Base-by-base conservation (phyloP, 2,888 invertebrate species). In the Diplazon laetatorius region DNA sequence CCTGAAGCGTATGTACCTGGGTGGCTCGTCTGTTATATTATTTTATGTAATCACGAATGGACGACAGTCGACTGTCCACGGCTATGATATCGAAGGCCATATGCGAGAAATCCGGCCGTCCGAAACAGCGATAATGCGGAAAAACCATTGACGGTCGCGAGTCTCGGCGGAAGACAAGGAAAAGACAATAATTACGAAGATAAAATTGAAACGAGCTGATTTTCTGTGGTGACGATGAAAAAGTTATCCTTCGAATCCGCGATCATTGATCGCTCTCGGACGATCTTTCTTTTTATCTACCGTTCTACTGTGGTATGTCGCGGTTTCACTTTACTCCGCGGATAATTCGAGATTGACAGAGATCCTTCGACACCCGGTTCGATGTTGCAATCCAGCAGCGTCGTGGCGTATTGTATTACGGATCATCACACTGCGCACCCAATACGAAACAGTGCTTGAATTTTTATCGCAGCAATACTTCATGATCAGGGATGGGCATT, bases 191-290 rank as follows among this genome's bases (percentile, higher is more conserved):
- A 65, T 50, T n/a, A n/a, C n/a, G 63, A 70, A 70, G 73, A 77
- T 44, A 59, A 71, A 73, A 57, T 9, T 10, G 39, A n/a, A 59
- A 20, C 12, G 39, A 12, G 18, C 25, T 25, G 50, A 4, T n/a
- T 10, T 16, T 50, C 6, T n/a, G 18, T 35, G 52, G 14, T 37
- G 2, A 30, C 22, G 37, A 16, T 22, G 25, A 81, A 84, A 83
- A 82, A 82, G 57, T 39, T 78, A 83, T 82, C 86, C 83, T 85
- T 86, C 80, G 78, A 59, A 80, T 80, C 75, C 70, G 80, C 82
- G 82, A 84, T 83, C 78, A 71, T 78, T 77, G 82, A 75, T 80
- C 82, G 52, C 70, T 76, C 59, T 66, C 66, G 20, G 37, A 37
- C 60, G 37, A 48, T 48, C 63, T 35, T 48, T 63, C 48, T 30